phyloP scores from a whole-genome alignment of 2,797 vertebrate genomes.

The Paguma larvata region DNA sequence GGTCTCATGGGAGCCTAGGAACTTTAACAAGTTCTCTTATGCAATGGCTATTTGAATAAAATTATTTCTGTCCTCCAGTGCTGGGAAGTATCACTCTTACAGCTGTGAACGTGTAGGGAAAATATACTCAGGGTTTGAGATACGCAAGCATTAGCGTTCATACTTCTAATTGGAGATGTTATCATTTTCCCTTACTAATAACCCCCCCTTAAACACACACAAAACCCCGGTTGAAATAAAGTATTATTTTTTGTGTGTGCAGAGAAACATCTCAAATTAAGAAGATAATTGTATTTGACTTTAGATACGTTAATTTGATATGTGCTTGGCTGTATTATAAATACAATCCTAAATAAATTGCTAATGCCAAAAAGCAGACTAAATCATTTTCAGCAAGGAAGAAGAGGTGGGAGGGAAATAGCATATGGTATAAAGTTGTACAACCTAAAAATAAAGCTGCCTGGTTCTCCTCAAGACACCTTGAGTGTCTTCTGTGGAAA shows the following conservation, averaged over 20 bases:
- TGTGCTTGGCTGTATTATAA: background rate
- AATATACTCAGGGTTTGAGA: background rate
- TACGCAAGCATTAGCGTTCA: background rate
- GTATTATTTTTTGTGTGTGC: background rate
- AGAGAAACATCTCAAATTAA: background rate
- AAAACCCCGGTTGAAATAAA: background rate
- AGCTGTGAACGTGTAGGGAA: background rate
- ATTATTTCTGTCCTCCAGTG: background rate
- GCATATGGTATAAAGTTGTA: slow-evolving; percentile 41
- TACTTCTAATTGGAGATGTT: background rate
- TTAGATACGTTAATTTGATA: background rate
- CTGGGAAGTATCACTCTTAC: background rate
- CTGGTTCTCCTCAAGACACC: slow-evolving; percentile 1
- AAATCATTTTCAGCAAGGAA: background rate
- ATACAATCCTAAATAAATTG: background rate
- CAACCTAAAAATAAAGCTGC: slow-evolving; percentile 65
- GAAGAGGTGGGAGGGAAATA: slow-evolving; percentile 42
- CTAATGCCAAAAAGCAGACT: background rate
- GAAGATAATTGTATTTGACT: slow-evolving; percentile 38
- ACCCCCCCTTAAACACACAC: background rate
- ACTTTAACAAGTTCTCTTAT: background rate
- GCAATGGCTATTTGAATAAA: background rate
- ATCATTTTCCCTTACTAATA: background rate
- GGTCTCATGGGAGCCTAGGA: background rate
- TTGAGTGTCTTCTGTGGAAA: slow-evolving; percentile 32